Evolutionary conservation across 2,888 invertebrate species (phyloP).

Genomic region (Orchesellides sinensis): DNA sequence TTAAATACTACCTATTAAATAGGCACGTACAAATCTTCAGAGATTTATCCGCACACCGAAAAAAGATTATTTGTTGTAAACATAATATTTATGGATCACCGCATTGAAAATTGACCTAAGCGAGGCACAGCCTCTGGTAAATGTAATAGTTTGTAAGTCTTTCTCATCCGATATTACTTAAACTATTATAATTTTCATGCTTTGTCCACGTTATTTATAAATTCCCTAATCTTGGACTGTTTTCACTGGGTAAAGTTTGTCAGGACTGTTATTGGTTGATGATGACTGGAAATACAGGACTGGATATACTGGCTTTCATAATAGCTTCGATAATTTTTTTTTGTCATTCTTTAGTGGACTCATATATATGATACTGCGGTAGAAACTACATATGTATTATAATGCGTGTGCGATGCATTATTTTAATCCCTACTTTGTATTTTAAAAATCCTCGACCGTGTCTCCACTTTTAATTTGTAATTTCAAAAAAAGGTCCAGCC

Average conservation of each 20-base stretch:
- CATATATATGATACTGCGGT: not conserved
- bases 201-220: conserved; percentile 7
- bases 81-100: not conserved
- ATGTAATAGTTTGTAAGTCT: not conserved
- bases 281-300: not conserved
- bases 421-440: no score
- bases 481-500: conserved; percentile 34
- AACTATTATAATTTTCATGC: not conserved
- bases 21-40: no score
- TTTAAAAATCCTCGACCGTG: conserved; percentile 20
- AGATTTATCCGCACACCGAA: no score
- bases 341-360: not conserved
- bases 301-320: not conserved
- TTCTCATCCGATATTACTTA: not conserved
- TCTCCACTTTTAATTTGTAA: conserved; percentile 18
- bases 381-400: conserved; percentile 1
- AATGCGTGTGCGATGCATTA: conserved; percentile 35
- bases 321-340: not conserved
- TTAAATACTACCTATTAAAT: no score
- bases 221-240: conserved; percentile 14
- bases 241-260: conserved; percentile 52
- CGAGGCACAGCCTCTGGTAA: conserved; percentile 58
- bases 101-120: not conserved
- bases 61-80: no score
- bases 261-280: conserved; percentile 1